phyloP scores from a whole-genome alignment of 2,888 invertebrate species.

The Conops quadrifasciatus region DNA sequence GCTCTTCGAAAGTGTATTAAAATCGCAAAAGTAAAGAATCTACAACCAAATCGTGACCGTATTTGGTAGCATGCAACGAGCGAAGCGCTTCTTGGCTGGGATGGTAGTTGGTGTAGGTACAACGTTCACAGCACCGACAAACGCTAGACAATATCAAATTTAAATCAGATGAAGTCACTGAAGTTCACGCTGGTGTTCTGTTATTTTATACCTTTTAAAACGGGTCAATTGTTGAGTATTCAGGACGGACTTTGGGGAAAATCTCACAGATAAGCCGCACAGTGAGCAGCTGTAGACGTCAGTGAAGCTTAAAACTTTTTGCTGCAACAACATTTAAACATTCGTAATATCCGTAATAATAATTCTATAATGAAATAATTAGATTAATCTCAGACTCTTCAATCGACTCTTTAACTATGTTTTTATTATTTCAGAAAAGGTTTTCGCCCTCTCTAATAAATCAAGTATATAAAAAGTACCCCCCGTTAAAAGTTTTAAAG shows the following conservation, averaged over 20 bases:
- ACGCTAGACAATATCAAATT: constrained; percentile 6
- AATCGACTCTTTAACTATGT: too few species aligned
- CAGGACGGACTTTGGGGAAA: not conserved
- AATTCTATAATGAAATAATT: too few species aligned
- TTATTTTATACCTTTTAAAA: not conserved
- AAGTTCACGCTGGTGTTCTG: too few species aligned
- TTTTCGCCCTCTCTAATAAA: too few species aligned
- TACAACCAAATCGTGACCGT: constrained; percentile 43
- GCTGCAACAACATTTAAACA: too few species aligned
- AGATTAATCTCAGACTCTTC: too few species aligned
- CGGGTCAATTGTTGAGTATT: constrained; percentile 15
- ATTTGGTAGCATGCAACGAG: constrained; percentile 36
- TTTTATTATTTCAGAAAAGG: too few species aligned
- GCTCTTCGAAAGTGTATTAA: constrained; percentile 14
- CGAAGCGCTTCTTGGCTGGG: constrained; percentile 23
- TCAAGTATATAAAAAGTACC: too few species aligned
- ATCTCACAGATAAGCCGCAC: not conserved
- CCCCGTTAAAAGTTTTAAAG: too few species aligned
- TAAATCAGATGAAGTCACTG: constrained; percentile 29
- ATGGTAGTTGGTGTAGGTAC: not conserved
- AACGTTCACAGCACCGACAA: not conserved
- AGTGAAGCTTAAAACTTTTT: not conserved
- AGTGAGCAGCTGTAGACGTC: not conserved
- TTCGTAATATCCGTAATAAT: too few species aligned
- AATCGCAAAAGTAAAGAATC: constrained; percentile 39